Evolutionary conservation across 1,140 invertebrate genomes (phyloP).

Genomic region (Drosophila ironensis): DNA sequence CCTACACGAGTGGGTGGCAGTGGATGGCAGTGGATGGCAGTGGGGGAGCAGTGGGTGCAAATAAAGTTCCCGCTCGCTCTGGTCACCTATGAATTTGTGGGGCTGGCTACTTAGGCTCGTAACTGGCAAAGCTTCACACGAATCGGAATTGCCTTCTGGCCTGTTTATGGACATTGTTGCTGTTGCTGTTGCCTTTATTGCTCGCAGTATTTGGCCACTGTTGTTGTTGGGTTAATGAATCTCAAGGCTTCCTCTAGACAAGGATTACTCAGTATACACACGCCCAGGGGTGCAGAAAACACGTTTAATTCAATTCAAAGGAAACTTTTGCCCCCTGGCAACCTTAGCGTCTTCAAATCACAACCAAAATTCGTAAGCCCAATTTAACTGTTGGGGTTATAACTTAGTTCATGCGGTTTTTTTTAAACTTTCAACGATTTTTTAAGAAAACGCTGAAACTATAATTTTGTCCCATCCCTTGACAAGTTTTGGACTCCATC

Average conservation of each 20-base stretch:
- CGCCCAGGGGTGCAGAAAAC: neutral
- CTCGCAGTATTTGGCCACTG: neutral
- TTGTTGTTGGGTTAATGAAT: conserved; percentile 50
- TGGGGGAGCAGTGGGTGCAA: neutral
- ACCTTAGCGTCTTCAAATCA: too few relatives aligned
- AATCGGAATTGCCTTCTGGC: conserved; percentile 54
- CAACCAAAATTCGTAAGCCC: too few relatives aligned
- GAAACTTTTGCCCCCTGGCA: too few relatives aligned
- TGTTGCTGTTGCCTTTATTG: conserved; percentile 6
- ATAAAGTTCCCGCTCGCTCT: conserved; percentile 24
- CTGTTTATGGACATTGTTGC: conserved; percentile 47
- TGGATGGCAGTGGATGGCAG: too few relatives aligned
- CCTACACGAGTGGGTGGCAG: conserved; percentile 16
- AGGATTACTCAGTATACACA: too few relatives aligned
- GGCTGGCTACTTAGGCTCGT: conserved; percentile 42
- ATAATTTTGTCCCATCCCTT: too few relatives aligned
- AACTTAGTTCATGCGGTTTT: too few relatives aligned
- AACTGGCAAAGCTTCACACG: conserved; percentile 42
- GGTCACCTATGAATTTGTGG: conserved; percentile 20
- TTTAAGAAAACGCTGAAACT: too few relatives aligned
- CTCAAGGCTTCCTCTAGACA: conserved; percentile 22
- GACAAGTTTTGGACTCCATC: too few relatives aligned
- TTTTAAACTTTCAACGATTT: too few relatives aligned
- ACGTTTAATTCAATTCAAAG: neutral
- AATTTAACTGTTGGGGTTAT: too few relatives aligned